Evolutionary conservation across 2,113 vertebrate species (phyloP), one percentile per base, ranked within the genome.

Genomic region (Tinamus guttatus): DNA sequence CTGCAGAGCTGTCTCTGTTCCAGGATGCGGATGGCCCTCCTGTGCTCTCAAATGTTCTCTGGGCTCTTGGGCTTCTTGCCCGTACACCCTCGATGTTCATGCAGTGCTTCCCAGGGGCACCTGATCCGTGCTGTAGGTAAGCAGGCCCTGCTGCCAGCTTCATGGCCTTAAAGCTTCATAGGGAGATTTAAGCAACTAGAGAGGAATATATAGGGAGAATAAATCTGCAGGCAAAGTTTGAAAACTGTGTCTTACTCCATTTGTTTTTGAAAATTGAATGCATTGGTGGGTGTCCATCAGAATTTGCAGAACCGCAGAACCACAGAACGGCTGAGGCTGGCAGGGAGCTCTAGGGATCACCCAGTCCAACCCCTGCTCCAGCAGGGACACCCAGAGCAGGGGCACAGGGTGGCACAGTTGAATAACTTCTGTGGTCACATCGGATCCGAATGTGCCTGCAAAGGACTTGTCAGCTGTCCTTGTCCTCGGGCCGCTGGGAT

Each of bases 211-310:
- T 21, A 8, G 16, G 4, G 9, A 7, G 22, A 32, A 30, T 63
- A 18, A 77, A 36, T 25, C 14, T 2, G 5, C 40, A 17, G 5
- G 62, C 41, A 52, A 77, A 59, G 10, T 74, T 7, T 9, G 2
- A 59, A 90, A 83, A 3, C 7, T 7, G 3, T 4, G 59, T 81
- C 18, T 82, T 69, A 16, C 2, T 70, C 30, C 1, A 0, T 81
- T 83, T 45, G 0, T 65, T 74, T 70, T 73, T 41, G 11, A 59
- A 65, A 52, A 54, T 47, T 25, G 51, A 67, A 9, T 41, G 32
- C 24, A 5, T 0, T 0, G 20, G 11, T 19, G 6, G 4, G 9
- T 63, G 40, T 27, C 13, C 28, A 11, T 49, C 38, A 41, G 28
- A 67, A 78, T 78, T 71, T 62, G 30, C 45, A 34, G 27, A 43